Evolutionary conservation across 1,140 invertebrate genomes (phyloP).

Genomic region (Euura lappo): DNA sequence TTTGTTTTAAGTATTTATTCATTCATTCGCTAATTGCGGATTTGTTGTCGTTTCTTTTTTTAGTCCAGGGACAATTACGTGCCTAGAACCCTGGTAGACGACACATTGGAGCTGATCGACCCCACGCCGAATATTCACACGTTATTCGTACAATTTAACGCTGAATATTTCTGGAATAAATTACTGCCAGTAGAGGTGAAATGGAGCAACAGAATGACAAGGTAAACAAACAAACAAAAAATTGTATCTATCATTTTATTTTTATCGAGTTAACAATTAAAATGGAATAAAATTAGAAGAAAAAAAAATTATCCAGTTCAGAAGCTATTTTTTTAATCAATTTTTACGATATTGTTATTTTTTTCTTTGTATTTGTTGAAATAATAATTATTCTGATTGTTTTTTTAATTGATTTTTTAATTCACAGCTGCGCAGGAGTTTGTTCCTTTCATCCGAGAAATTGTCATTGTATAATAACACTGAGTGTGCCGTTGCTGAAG

Average conservation of each 20-base stretch:
- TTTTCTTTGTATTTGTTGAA: too few relatives aligned
- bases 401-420: conserved; percentile 14
- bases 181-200: conserved; percentile 81
- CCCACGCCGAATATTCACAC: conserved; percentile 91
- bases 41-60: neutral
- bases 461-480: conserved; percentile 80
- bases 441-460: conserved; percentile 80
- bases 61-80: conserved; percentile 38
- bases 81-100: conserved; percentile 63
- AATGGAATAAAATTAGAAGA: too few relatives aligned
- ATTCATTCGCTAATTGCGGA: too few relatives aligned
- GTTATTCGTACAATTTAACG: conserved; percentile 87
- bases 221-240: conserved; percentile 63
- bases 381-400: too few relatives aligned
- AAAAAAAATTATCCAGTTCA: too few relatives aligned
- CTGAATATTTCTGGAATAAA: conserved; percentile 82
- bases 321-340: too few relatives aligned
- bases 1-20: too few relatives aligned
- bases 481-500: conserved; percentile 91
- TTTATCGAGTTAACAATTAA: conserved; percentile 3
- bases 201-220: conserved; percentile 96
- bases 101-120: conserved; percentile 84
- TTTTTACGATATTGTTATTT: too few relatives aligned
- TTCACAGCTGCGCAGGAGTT: conserved; percentile 77
- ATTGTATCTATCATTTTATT: conserved; percentile 16